Base-by-base conservation (phyloP, 2,797 vertebrate species). In the Acomys russatus region DNA sequence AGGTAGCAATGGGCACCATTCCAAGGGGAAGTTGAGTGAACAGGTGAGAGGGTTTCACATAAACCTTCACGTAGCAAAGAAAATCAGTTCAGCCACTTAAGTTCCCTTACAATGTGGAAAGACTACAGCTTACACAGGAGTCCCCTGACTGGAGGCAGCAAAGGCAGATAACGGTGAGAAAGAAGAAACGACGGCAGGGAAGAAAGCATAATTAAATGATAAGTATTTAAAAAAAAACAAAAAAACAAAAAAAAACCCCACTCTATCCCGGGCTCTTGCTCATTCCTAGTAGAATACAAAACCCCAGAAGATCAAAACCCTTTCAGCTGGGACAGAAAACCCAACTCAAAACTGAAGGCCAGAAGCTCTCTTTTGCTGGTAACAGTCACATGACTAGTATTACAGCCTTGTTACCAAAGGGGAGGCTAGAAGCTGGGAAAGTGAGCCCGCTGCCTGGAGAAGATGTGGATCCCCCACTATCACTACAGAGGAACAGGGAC, bases 61-160 rank as follows among this genome's bases (percentile, higher is more conserved):
- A 82, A 93, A 93, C 80, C 54, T 92, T 94, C 83, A 80, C n/a
- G 28, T 44, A 88, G 89, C 56, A 76, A 44, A 96, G 35, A 90
- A 95, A 91, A 56, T 59, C 79, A 33, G 18, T 76, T 56, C 35
- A 70, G 51, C 49, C 15, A 14, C 44, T 61, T 38, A 22, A 51
- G 15, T 15, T 51, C 59, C 54, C 51, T 63, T 22, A 17, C 38
- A 91, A 63, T 44, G 54, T 6, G 59, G 54, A 94, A 95, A 86
- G 51, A 73, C 49, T 4, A 64, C 14, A 28, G 28, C 73, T 85
- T 85, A 18, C 6, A 8, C 38, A 82, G 2, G 9, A 73, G 79
- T 77, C 38, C 56, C n/a, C n/a, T 1, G 35, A 64, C 8, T 4
- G 4, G 18, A 78, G 86, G 51, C 70, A 61, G 56, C n/a, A 63